Evolutionary conservation across 2,797 vertebrate genomes (phyloP).

Genomic region (Crossoptilon crossoptilon): DNA sequence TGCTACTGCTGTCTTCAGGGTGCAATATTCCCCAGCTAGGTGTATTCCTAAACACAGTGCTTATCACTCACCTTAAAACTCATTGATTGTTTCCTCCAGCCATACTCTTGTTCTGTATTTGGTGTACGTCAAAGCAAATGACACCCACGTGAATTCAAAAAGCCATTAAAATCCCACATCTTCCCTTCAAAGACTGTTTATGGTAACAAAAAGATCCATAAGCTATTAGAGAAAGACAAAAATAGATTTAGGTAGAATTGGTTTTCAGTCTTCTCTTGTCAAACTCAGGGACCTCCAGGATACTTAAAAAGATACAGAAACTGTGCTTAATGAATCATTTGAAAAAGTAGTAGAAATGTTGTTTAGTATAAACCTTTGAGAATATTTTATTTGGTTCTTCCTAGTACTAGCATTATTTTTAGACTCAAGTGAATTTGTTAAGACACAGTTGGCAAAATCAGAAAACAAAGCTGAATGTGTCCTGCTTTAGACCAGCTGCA

Average conservation of each 20-base stretch:
- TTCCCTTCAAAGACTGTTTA: slow-evolving; percentile 62
- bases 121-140: slow-evolving; percentile 39
- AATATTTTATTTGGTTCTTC: not conserved
- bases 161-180: slow-evolving; percentile 48
- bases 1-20: not conserved
- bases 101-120: not conserved
- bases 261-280: slow-evolving; percentile 31
- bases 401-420: not conserved
- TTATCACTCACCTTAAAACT: slow-evolving; percentile 16
- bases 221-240: slow-evolving; percentile 54
- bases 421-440: not conserved
- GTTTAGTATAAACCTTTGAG: not conserved
- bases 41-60: not conserved
- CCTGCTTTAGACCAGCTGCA: not conserved
- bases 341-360: not conserved
- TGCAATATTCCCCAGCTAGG: not conserved
- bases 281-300: not conserved
- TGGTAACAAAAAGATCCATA: slow-evolving; percentile 61
- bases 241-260: slow-evolving; percentile 33
- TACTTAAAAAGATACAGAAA: slow-evolving; percentile 6
- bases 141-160: slow-evolving; percentile 13
- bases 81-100: slow-evolving; percentile 11
- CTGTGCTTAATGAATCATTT: not conserved
- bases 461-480: not conserved
- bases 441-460: not conserved